Conservation (phyloP, 2,888 invertebrate species). For the Elegia similella region DNA sequence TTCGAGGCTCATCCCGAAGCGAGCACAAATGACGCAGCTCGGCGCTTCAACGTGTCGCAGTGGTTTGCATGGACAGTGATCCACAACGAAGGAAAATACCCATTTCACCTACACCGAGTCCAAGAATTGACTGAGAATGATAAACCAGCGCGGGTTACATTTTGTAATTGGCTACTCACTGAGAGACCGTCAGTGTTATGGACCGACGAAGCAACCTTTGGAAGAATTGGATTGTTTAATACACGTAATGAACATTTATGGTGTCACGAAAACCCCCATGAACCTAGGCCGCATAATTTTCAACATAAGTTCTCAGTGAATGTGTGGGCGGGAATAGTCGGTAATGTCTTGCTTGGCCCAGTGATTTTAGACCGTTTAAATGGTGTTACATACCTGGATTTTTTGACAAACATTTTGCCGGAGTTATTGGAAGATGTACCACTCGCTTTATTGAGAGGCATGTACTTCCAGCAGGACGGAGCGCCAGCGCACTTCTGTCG, state of each 20-base stretch:
- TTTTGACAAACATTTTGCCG: constrained; percentile 14
- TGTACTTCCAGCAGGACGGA: constrained; percentile 18
- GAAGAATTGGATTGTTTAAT: constrained; percentile 12
- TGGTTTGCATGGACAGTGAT: background rate
- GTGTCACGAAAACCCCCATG: constrained; percentile 19
- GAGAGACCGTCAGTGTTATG: background rate
- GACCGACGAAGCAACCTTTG: constrained; percentile 6
- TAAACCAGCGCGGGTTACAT: background rate
- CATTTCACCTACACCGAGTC: background rate
- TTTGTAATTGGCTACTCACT: background rate
- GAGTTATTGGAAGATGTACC: constrained; percentile 15
- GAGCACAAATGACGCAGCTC: constrained; percentile 13
- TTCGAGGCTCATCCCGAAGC: constrained; percentile 10
- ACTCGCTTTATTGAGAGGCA: constrained; percentile 10
- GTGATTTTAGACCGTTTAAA: background rate
- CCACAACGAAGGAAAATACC: background rate
- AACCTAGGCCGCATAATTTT: constrained; percentile 13
- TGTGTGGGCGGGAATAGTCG: constrained; percentile 23
- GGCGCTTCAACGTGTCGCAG: background rate
- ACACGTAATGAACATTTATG: constrained; percentile 17
- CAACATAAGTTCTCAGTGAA: constrained; percentile 20
- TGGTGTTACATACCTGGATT: background rate
- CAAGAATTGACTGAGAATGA: background rate
- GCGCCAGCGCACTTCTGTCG: too few species aligned
- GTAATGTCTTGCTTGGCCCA: constrained; percentile 12